phyloP scores from a whole-genome alignment of 2,113 vertebrate species.

The Hippocampus guttulatus region DNA sequence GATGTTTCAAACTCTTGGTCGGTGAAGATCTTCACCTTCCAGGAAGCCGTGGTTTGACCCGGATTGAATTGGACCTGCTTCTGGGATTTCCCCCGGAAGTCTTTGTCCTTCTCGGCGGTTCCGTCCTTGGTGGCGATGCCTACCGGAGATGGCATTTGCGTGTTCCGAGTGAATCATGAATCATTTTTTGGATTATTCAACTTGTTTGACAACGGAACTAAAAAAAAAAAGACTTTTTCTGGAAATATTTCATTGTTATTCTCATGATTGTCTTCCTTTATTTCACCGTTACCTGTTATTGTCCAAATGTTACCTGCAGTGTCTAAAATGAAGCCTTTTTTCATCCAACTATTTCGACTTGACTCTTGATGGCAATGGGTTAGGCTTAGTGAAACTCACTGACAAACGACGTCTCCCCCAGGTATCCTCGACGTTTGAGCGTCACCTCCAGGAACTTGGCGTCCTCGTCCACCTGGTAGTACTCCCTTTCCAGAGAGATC shows the following conservation, averaged over 20 bases:
- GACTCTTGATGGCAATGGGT: background rate
- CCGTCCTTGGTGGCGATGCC: constrained; percentile 81
- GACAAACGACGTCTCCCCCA: constrained; percentile 81
- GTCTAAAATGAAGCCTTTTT: too few species aligned
- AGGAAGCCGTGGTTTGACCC: constrained; percentile 76
- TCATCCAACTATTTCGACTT: background rate
- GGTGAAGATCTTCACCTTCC: constrained; percentile 80
- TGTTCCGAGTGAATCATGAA: background rate
- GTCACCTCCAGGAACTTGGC: constrained; percentile 79
- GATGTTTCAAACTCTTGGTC: constrained; percentile 81
- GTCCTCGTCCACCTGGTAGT: constrained; percentile 78
- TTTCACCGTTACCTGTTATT: too few species aligned
- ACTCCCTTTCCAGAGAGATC: constrained; percentile 82
- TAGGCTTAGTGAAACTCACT: constrained; percentile 68
- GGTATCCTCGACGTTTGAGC: constrained; percentile 74
- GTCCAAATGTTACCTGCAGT: too few species aligned
- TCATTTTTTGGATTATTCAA: too few species aligned
- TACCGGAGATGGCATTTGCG: constrained; percentile 22
- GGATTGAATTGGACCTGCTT: constrained; percentile 84
- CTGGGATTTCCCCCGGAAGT: constrained; percentile 80
- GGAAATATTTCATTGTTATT: too few species aligned
- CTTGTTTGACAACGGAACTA: too few species aligned
- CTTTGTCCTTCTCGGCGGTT: constrained; percentile 78
- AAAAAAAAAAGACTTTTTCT: too few species aligned
- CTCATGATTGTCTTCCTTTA: too few species aligned